Base-by-base conservation (phyloP, 1,140 invertebrate genomes). In the Lepidostoma basale region DNA sequence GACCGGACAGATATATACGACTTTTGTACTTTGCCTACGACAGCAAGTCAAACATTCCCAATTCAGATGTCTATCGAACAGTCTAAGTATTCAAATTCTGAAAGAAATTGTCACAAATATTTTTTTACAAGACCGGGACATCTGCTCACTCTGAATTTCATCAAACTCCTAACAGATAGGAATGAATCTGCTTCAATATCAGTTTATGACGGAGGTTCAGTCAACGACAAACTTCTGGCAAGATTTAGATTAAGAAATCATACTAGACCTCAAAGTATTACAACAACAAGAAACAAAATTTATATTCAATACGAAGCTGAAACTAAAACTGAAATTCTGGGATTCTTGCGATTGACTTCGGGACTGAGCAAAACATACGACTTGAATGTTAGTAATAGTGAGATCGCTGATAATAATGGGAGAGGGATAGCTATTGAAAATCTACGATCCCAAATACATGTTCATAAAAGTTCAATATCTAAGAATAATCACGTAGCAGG, bases 351-450 rank as follows among this genome's bases (percentile, higher is more conserved):
- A 70, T 76, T 97, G 30, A 89, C 88, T 0, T 90, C 93, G 0
- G 90, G 90, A 10, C 84, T 88, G 22, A 86, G 88, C 80, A 95
- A 95, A 86, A 90, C 88, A 47, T 92, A 91, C 75, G 95, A 98
- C 77, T 83, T 99, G 1, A 93, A 95, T 68, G 86, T 99, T 5
- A 92, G 90, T 0, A 89, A 92, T 70, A 92, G 92, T 14, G 87
- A 90, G 20, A 88, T 99, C 36, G 87, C 88, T 0, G 88, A 93
- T 73, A 99, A 99, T 79, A 92, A 92, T 74, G 97, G 97, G 0
- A 89, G 96, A 79, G 98, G 98, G 23, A 88, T 98, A 45, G 90
- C 87, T 3, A 87, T 92, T 5, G 92, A 97, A 78, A 93, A 93
- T 76, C 81, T 96, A 45, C 85, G 93, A 75, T 94, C 91, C 1